Percentiles rank a stretch among this genome's conserved stretches.
Evolutionary conservation across 2,797 vertebrate genomes (phyloP).

Genomic region (Tachyglossus aculeatus): DNA sequence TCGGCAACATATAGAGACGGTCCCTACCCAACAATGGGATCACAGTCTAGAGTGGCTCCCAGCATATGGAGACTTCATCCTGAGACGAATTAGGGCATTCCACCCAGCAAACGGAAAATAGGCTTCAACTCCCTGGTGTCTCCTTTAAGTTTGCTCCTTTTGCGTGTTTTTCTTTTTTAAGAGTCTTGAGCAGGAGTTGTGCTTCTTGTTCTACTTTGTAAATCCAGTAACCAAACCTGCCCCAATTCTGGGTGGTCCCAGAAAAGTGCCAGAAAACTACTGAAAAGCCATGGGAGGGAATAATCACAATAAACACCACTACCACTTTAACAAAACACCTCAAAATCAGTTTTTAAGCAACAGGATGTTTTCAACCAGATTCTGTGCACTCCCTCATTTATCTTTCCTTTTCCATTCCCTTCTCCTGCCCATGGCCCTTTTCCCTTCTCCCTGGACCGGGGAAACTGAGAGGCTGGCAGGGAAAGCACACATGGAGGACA

Average conservation of each 20-base stretch:
- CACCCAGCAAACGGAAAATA: conserved; percentile 65
- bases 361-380: conserved; percentile 40
- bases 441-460: not conserved
- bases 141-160: conserved; percentile 54
- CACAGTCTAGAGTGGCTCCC: too few species aligned
- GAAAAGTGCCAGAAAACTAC: conserved; percentile 10
- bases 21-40: too few species aligned
- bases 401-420: fast-evolving
- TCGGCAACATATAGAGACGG: too few species aligned
- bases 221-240: conserved; percentile 62
- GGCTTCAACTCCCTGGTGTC: conserved; percentile 55
- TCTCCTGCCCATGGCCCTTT: not conserved
- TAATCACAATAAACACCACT: conserved; percentile 38
- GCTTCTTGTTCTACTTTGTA: conserved; percentile 58
- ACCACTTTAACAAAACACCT: conserved; percentile 55
- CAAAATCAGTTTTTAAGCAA: conserved; percentile 61
- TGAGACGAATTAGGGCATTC: conserved; percentile 45
- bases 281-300: conserved; percentile 51
- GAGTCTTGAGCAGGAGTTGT: conserved; percentile 48
- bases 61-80: conserved; percentile 61
- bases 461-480: not conserved
- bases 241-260: conserved; percentile 64
- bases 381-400: not conserved
- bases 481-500: not conserved
- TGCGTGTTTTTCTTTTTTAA: conserved; percentile 72